Base-by-base conservation (phyloP, 2,113 vertebrate species). In the Anguilla rostrata region DNA sequence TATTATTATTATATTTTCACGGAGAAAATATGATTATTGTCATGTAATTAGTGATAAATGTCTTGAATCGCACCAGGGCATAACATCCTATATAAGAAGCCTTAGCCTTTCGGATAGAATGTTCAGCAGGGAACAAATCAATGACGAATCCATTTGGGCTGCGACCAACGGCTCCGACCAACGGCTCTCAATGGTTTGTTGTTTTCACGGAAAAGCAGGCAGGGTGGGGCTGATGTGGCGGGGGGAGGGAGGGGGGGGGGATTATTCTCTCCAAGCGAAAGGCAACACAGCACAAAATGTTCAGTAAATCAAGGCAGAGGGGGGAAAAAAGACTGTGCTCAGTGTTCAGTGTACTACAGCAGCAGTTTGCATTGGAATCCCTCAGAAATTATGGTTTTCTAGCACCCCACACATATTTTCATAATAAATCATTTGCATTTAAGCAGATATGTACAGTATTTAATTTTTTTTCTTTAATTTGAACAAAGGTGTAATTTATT, bases 211-310 rank as follows among this genome's bases (percentile, higher is more conserved):
- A n/a, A 46, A 5, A 4, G 56, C 29, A n/a, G 39, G 83, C 6
- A 53, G 71, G n/a, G 71, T 26, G 71, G 26, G 40, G 22, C 5
- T 8, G 43, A 46, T 46, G 46, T 46, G 83, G 2, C 8, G 43
- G 40, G 43, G 9, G 3, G 7, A 40, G 0, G 49, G 34, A 39
- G 11, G 39, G 3, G 22, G 78, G 78, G 78, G 39, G 22, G 22
- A 39, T 83, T 39, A 60, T 39, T 83, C 56, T 3, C 53, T 39
- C 20, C 49, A 83, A 20, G 78, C 29, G 60, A 71, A 80, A 80
- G 71, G 78, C 66, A 49, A 78, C 66, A 40, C 41, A 85, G 84
- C 46, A 85, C 56, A 86, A 86, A 81, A 63, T 80, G 78, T 78
- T 53, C 84, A 85, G 14, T 84, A 84, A 39, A 84, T 84, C 83